A percentile compares a stretch with the other conserved stretches of the same genome.
Evolutionary conservation across 2,888 invertebrate species (phyloP).

Genomic region (Aromia moschata): DNA sequence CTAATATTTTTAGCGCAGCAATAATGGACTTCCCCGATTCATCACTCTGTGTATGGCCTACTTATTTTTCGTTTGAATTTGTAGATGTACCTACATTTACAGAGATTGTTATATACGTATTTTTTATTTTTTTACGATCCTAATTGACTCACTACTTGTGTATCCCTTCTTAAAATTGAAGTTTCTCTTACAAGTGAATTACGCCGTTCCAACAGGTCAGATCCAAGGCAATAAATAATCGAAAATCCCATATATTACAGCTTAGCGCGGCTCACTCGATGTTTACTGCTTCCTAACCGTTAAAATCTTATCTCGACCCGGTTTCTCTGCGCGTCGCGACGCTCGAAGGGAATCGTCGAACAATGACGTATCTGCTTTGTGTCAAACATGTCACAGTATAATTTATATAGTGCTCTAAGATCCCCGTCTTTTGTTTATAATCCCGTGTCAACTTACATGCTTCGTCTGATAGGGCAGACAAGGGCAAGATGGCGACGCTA

Average conservation of each 20-base stretch:
- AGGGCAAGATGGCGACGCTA: too few species aligned
- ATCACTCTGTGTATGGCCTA: too few species aligned
- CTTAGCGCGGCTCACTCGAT: conserved; percentile 8
- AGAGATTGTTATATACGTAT: too few species aligned
- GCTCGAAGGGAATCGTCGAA: conserved; percentile 5
- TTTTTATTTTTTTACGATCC: too few species aligned
- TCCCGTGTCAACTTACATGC: conserved; percentile 23
- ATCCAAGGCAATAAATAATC: conserved; percentile 15
- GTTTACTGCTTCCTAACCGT: conserved; percentile 22
- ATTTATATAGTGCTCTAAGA: conserved; percentile 22
- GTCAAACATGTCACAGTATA: conserved; percentile 26
- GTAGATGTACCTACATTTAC: too few species aligned
- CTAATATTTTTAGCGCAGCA: too few species aligned
- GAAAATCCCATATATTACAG: conserved; percentile 24
- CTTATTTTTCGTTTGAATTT: too few species aligned
- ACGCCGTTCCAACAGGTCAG: conserved; percentile 3
- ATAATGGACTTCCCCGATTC: too few species aligned
- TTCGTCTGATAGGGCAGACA: neutral
- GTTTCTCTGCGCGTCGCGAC: conserved; percentile 9
- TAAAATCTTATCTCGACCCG: conserved; percentile 18
- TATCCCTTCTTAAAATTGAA: too few species aligned
- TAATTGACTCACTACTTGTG: too few species aligned
- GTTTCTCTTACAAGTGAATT: conserved; percentile 10
- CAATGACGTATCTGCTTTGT: conserved; percentile 25
- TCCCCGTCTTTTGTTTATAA: conserved; percentile 22